These are phyloP conservation scores for Salvelinus alpinus DNA, from an alignment of 2,113 vertebrate genomes.

Conservation along the genomic window DNA sequence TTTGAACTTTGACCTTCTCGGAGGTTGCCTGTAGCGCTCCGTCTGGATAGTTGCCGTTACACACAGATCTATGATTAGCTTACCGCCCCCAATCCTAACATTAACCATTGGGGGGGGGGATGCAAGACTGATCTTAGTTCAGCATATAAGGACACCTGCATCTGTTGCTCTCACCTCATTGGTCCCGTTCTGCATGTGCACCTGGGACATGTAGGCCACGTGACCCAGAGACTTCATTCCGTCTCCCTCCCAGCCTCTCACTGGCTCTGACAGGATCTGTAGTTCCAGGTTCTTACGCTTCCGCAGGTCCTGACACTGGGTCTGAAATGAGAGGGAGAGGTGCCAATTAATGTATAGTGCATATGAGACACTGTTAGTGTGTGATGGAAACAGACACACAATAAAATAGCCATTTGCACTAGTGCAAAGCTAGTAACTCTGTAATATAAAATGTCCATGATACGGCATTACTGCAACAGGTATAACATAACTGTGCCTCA, in stretches of 20 bases:
- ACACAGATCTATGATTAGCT: not conserved
- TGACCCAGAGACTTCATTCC: conserved; percentile 90
- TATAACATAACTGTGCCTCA: not conserved
- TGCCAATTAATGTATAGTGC: not conserved
- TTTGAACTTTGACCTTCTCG: not conserved
- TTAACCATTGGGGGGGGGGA: not conserved
- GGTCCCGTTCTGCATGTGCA: conserved; percentile 82
- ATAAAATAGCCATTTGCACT: no score
- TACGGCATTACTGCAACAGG: not conserved
- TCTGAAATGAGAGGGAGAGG: conserved; percentile 61
- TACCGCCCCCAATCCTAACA: not conserved
- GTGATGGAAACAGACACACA: no score
- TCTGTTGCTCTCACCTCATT: conserved; percentile 81
- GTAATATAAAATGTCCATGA: not conserved
- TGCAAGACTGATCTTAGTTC: not conserved
- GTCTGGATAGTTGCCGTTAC: not conserved
- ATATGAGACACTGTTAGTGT: not conserved
- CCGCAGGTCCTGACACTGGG: conserved; percentile 90
- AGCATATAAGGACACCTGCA: not conserved
- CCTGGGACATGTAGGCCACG: conserved; percentile 90
- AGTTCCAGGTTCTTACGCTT: conserved; percentile 94
- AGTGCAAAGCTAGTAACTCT: no score
- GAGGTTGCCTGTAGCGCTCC: not conserved
- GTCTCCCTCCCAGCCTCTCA: conserved; percentile 95
- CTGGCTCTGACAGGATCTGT: conserved; percentile 93